Percentiles rank a stretch among this genome's conserved stretches.
Conservation (phyloP, 2,797 vertebrate genomes). For the Gephyroberyx darwinii region DNA sequence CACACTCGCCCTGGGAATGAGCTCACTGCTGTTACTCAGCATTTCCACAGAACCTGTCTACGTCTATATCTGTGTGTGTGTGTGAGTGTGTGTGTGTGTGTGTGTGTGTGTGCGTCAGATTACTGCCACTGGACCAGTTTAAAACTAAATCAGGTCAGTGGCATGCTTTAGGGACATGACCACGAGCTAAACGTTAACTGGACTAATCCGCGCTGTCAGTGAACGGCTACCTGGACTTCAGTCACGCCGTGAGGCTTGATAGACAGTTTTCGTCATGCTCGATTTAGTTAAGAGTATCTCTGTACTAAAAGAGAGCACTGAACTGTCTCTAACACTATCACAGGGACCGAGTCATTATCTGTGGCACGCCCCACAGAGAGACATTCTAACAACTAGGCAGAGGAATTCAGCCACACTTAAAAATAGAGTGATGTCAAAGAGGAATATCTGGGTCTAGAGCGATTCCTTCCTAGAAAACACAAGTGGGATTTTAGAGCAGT, state of each 20-base stretch:
- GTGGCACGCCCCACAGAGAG: conserved; percentile 38
- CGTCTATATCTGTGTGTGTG: conserved; percentile 6
- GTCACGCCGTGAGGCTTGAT: neutral
- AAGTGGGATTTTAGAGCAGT: neutral
- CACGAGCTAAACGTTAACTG: conserved; percentile 6
- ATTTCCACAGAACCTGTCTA: conserved; percentile 60
- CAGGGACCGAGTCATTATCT: conserved; percentile 33
- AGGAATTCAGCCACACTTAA: conserved; percentile 47
- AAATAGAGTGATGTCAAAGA: conserved; percentile 39
- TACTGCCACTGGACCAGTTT: conserved; percentile 3
- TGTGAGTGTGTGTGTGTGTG: neutral
- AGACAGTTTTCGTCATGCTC: neutral
- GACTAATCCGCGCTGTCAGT: neutral
- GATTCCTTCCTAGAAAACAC: conserved; percentile 14
- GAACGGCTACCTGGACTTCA: neutral
- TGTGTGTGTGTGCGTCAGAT: neutral
- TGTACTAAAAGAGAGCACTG: conserved; percentile 23
- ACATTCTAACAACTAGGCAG: conserved; percentile 50
- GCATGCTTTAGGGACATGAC: conserved; percentile 5
- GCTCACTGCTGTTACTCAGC: conserved; percentile 68
- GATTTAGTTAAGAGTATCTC: conserved; percentile 15
- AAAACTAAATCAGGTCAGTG: conserved; percentile 24
- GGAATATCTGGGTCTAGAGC: conserved; percentile 12
- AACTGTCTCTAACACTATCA: conserved; percentile 38
- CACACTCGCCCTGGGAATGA: conserved; percentile 48